Evolutionary conservation across 2,888 invertebrate genomes (phyloP), one percentile per base, ranked within the genome.

Genomic region (Tetramorium bicarinatum): DNA sequence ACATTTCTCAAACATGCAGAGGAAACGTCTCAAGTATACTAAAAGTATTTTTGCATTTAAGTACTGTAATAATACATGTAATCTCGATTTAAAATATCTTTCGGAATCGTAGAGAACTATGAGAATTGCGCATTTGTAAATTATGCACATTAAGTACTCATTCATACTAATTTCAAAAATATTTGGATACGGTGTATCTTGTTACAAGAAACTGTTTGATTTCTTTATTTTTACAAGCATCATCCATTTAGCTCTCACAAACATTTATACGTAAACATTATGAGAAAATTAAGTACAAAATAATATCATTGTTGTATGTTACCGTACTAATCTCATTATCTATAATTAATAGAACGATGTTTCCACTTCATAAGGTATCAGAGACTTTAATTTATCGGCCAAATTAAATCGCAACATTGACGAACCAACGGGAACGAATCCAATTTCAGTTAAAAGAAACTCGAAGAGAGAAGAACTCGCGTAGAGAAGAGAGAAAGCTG

Each of bases 401-500:
- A 72, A 77, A 77, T 77, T 82, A 77, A 77, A 67, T 82, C 29
- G 64, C 41, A 38, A 38, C 54, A 56, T 82, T 64, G 38, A 25
- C 25, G 13, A 75, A 38, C 49, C 66, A 82, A 77, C 77, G 66
- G 38, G 11, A 67, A 77, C 38, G n/a, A 59, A 82, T 77, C 47
- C 77, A 82, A 77, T 82, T 67, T 77, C n/a, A 82, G 59, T 77
- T 66, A 82, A 77, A 77, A 77, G 49, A 77, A 77, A 59, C 29
- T 56, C 66, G 1, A 13, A 13, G 41, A 69, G 47, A 2, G 13
- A 54, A n/a, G n/a, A n/a, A n/a, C n/a, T 52, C 44, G 34, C 41
- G 34, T 56, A 34, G 25, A 34, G 25, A 56, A 64, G 3, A 59
- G 59, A 49, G 25, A 77, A 59, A 29, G 18, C 67, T 61, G 66